Evolutionary conservation across 2,113 vertebrate genomes (phyloP).

Genomic region (Cyprinodon variegatus): DNA sequence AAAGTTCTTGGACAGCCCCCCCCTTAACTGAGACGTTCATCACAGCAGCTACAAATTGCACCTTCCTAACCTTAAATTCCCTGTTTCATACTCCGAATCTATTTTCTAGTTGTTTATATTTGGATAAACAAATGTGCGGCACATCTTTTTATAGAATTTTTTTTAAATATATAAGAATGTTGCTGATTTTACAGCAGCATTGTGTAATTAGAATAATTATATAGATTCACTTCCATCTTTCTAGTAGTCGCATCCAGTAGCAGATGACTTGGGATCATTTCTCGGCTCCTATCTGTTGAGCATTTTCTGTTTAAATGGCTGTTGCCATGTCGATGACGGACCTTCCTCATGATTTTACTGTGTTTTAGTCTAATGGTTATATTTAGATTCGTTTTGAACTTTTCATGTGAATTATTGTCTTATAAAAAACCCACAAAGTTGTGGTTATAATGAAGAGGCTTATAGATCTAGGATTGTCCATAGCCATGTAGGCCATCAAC

Average conservation of each 20-base stretch:
- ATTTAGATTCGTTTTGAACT: conserved; percentile 21
- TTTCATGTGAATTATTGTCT: conserved; percentile 74
- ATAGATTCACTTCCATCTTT: conserved; percentile 28
- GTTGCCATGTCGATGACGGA: conserved; percentile 8
- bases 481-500: background rate
- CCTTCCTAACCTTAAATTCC: conserved; percentile 27
- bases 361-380: conserved; percentile 37
- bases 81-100: conserved; percentile 45
- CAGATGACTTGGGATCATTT: background rate
- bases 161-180: conserved; percentile 27
- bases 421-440: conserved; percentile 47
- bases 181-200: conserved; percentile 51
- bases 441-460: background rate
- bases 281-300: conserved; percentile 1
- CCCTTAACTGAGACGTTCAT: conserved; percentile 3
- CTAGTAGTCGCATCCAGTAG: background rate
- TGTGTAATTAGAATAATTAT: conserved; percentile 56
- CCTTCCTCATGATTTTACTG: conserved; percentile 26
- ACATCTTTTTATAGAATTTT: conserved; percentile 59
- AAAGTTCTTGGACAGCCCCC: background rate
- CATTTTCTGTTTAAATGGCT: conserved; percentile 24
- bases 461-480: background rate
- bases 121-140: conserved; percentile 37
- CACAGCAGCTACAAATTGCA: conserved; percentile 46
- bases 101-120: conserved; percentile 46